Evolutionary conservation across 2,888 invertebrate genomes (phyloP).

Genomic region (Ophion slaviceki): DNA sequence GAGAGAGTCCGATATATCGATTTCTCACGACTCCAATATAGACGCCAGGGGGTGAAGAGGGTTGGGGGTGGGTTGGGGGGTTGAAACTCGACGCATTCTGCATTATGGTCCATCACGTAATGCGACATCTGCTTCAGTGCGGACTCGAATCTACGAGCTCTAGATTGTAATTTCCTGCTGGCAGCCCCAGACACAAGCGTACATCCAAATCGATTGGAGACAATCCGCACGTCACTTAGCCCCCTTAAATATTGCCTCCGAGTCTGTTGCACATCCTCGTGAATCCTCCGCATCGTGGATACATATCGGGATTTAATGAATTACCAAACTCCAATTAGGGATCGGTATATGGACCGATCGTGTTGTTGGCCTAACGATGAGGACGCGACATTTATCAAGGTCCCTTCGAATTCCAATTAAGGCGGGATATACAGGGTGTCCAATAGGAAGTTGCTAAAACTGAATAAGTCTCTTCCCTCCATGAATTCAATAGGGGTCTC

Average conservation of each 20-base stretch:
- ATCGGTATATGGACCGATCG: background rate
- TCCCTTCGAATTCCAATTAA: no score
- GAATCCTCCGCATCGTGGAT: background rate
- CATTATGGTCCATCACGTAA: conserved; percentile 38
- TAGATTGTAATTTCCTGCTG: conserved; percentile 21
- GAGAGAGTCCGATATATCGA: conserved; percentile 19
- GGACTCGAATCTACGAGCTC: conserved; percentile 29
- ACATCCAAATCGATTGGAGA: conserved; percentile 7
- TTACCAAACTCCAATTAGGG: background rate
- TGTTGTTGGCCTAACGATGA: background rate
- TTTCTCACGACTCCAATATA: background rate
- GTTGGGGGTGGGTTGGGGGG: no score
- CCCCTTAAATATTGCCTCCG: conserved; percentile 11
- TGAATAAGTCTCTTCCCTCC: no score
- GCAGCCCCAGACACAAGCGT: background rate
- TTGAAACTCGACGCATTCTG: conserved; percentile 23
- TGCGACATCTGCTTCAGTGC: conserved; percentile 23
- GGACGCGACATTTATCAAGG: background rate
- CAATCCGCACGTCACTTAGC: conserved; percentile 16
- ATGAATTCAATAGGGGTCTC: no score
- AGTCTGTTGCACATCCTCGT: background rate
- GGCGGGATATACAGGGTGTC: no score
- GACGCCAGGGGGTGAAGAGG: background rate
- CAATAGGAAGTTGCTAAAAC: no score
- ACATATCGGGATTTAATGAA: background rate